Percentiles rank a stretch among this genome's conserved stretches.
phyloP scores from a whole-genome alignment of 2,113 vertebrate genomes.

The Cephalophus harveyi region DNA sequence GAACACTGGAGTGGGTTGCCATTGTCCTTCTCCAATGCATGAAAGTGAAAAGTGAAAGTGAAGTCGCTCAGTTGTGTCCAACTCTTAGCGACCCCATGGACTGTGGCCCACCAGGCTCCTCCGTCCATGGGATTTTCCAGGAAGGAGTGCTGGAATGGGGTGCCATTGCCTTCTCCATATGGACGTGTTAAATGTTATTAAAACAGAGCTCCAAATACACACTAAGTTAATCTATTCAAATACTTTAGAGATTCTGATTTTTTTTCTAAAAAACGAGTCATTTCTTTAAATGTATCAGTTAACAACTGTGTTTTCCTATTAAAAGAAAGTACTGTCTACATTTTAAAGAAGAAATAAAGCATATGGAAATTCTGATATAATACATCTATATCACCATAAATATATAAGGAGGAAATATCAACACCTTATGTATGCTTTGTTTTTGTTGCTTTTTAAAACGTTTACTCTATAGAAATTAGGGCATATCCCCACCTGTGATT shows the following conservation, averaged over 20 bases:
- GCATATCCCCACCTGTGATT: constrained; percentile 13
- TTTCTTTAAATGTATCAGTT: constrained; percentile 49
- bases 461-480: not conserved
- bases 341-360: constrained; percentile 30
- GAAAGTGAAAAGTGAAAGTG: too few species aligned
- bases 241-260: not conserved
- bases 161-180: not conserved
- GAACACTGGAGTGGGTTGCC: too few species aligned
- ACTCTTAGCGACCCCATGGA: too few species aligned
- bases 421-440: not conserved
- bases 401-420: not conserved
- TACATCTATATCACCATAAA: not conserved
- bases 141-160: too few species aligned
- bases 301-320: constrained; percentile 42
- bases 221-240: constrained; percentile 19
- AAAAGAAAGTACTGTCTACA: not conserved
- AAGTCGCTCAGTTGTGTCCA: too few species aligned
- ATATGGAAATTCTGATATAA: not conserved
- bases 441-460: not conserved
- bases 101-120: too few species aligned
- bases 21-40: too few species aligned
- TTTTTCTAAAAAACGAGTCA: not conserved
- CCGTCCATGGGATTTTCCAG: too few species aligned
- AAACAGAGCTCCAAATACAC: constrained; percentile 35
- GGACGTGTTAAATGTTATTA: constrained; percentile 23